Evolutionary conservation across 2,888 invertebrate genomes (phyloP), one percentile per base, ranked within the genome.

Genomic region (Trimorus sp.): DNA sequence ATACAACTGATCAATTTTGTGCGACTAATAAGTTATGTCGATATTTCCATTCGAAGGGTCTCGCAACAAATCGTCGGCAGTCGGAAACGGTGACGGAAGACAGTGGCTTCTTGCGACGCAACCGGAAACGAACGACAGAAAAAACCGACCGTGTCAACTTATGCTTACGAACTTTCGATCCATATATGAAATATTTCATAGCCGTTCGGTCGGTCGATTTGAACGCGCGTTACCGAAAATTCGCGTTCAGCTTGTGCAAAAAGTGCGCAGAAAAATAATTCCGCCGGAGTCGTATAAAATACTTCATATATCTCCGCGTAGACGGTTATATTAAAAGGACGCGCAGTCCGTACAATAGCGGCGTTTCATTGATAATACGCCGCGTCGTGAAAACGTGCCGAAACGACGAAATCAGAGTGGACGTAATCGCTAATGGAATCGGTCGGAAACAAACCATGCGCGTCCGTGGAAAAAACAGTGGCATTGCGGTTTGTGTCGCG

Each of bases 1-100:
- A 85, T 83, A 83, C 81, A 82, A 84, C 81, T 84, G 84, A 84
- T 85, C 65, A 81, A 83, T 79, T 66, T 82, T 82, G 83, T 84
- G 85, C 82, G 78, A 79, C 85, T 83, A 83, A 73, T 74, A 71
- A 83, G 65, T 74, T 71, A 74, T 53, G 63, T 63, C 26, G 62
- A 74, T 77, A 81, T 73, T 80, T 65, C 69, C 69, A 59, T 37
- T 69, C 59, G 76, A 74, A 73, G 53, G 53, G 66, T 75, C 40
- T 66, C 71, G 48, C 62, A 70, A 79, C 12, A 60, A 80, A 73
- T 69, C n/a, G 56, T n/a, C 56, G 48, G 49, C 53, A 36, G 37
- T 37, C 5, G 15, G 36, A 45, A 58, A 56, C 36, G 15, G n/a
- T n/a, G 51, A 53, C 60, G 75, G 75, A 80, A 75, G 70, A 80